Base-by-base conservation (phyloP, 2,113 vertebrate genomes). In the Neodon shergylaensis region DNA sequence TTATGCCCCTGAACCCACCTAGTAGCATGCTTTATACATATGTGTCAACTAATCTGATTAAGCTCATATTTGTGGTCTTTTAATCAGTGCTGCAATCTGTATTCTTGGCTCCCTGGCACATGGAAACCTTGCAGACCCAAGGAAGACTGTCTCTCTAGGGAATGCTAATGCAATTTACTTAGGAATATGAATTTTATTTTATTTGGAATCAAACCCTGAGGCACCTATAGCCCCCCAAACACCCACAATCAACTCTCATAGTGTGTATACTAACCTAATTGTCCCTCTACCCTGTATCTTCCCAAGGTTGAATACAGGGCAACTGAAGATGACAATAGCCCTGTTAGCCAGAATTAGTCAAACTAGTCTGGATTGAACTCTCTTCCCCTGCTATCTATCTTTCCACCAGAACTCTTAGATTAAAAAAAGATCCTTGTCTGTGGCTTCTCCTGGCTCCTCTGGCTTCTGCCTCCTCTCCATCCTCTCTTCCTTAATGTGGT, bases 311-410 rank as follows among this genome's bases (percentile, higher is more conserved):
- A n/a, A 54, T 14, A 33, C 31, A 42, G 21, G 44, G n/a, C 65
- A 86, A 44, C 44, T 73, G 12, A 24, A 47, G 58, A 33, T 12
- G 3, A 47, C 28, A 26, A 13, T 31, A 74, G 28, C 66, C 9
- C 31, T 36, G 58, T 42, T 5, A 22, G 6, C 14, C 24, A 26
- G 21, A n/a, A 70, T 49, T 73, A 65, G 12, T 65, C 52, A 73
- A 49, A 65, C 31, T 24, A 42, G 11, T 3, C 14, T 1, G 11
- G 1, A 36, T 19, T 82, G 3, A 39, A 1, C 7, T 36, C 1
- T 28, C 33, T 5, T 11, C 19, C 12, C 2, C 17, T 14, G 6
- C 26, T 73, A 44, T 8, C 74, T 10, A 7, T 39, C 42, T 66
- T 74, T 72, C 63, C 13, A 36, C 2, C 31, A 36, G 36, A 66